Base-by-base conservation (phyloP, 1,140 invertebrate genomes). In the Arion vulgaris region DNA sequence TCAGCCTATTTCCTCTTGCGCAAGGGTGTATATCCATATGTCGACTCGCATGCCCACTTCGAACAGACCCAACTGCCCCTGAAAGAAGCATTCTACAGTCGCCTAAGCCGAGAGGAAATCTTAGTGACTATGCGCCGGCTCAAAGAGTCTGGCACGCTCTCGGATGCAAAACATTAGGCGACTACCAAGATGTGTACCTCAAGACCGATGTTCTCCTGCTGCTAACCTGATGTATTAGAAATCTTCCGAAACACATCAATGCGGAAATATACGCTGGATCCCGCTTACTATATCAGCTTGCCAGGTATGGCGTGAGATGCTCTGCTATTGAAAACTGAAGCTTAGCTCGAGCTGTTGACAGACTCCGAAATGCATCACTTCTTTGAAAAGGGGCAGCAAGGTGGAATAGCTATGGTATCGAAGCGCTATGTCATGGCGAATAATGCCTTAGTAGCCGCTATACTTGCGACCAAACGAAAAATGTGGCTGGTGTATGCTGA, bases 1-100 rank as follows among this genome's bases (percentile, higher is more conserved):
- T n/a, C n/a, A n/a, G n/a, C n/a, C n/a, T n/a, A 57, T 57, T 23
- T 57, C 7, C 53, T 57, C 2, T n/a, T 57, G 4, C 74, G 83
- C 17, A 91, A 90, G 83, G 87, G 88, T 26, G 84, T 89, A 19
- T 90, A 89, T 53, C 88, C 88, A 45, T 89, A 88, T 74, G 85
- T 89, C 53, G 83, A 88, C 79, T 72, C 71, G 1, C 77, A 77
- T 28, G 81, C 86, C 17, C 87, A 83, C 81, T 89, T 88, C 79
- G 39, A 88, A n/a, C 85, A 90, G 53, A n/a, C 72, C 23, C 17
- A 80, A 34, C 77, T 90, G 34, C 90, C 91, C 2, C 45, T 75
- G 13, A 86, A 82, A 36, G 82, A 86, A 84, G 76, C 26, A 17
- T 90, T 91, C 74, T 85, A 84, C 79, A 86, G 82, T 76, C 38